Base-by-base conservation (phyloP, 1,140 invertebrate genomes). In the Ceratina japonica region DNA sequence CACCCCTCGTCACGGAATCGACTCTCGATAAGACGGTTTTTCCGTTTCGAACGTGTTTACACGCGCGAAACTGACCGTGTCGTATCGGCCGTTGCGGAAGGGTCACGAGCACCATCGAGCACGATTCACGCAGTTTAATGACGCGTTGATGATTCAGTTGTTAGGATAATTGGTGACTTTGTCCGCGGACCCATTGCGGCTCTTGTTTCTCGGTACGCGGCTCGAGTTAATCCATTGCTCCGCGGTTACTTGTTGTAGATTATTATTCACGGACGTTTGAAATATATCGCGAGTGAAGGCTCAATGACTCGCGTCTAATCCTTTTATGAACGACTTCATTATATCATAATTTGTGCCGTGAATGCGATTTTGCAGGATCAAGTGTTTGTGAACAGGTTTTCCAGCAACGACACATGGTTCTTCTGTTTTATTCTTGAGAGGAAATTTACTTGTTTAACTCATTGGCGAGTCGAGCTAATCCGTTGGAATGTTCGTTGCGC, bases 11-110 rank as follows among this genome's bases (percentile, higher is more conserved):
- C 3, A 44, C 37, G 37, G 37, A 44, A 44, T 44, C 37, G 37
- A 10, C 37, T 44, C 37, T 31, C 76, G 62, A 74, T 74, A 79
- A 79, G 77, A 79, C 58, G 76, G 20, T 44, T 65, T 49, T 58
- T 4, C 15, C 44, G 44, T n/a, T 44, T 31, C 37, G 54, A 20
- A 51, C 15, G 59, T 24, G 59, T 24, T 5, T 20, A 44, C 37
- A 44, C 5, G 37, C 31, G 3, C 70, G 37, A 70, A 62, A 77
- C 22, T 20, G 59, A 27, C 4, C 75, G 75, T 18, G 75, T 69
- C 64, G 54, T 31, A 76, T 76, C 56, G 56, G 59, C 37, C 5
- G 37, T 44, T 44, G n/a, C 37, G 37, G 2, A 44, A 44, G 37
- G 37, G 37, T 44, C 10, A 44, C 37, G 37, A 44, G 37, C 37